phyloP scores from a whole-genome alignment of 2,113 vertebrate species.

The Motacilla tschutschensis region DNA sequence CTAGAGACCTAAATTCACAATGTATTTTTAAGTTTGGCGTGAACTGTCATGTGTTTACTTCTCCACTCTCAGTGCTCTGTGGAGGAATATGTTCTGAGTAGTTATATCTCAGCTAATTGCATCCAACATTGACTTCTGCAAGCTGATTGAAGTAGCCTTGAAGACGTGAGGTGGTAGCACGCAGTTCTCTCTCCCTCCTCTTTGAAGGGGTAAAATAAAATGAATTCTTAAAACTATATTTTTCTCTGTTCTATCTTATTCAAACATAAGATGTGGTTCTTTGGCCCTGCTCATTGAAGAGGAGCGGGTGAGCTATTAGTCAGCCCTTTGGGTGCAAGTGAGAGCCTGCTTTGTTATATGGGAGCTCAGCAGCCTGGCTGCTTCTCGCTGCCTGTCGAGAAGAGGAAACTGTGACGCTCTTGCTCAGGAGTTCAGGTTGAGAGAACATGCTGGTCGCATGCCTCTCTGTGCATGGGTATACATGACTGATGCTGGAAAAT shows the following conservation, averaged over 20 bases:
- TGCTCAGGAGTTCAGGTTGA: constrained; percentile 31
- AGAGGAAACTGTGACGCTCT: background rate
- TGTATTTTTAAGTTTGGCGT: background rate
- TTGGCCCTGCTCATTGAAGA: background rate
- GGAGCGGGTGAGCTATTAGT: background rate
- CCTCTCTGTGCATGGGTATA: background rate
- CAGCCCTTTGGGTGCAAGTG: background rate
- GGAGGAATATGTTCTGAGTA: background rate
- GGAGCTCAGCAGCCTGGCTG: background rate
- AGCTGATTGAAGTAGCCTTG: background rate
- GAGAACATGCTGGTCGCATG: background rate
- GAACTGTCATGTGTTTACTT: background rate
- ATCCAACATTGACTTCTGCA: background rate
- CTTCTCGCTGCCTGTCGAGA: background rate
- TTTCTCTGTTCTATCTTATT: background rate
- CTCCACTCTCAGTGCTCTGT: background rate
- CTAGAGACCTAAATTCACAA: background rate
- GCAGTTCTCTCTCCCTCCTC: background rate
- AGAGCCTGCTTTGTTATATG: background rate
- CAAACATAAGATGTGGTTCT: background rate
- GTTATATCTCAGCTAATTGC: background rate
- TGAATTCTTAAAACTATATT: background rate
- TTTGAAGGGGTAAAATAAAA: background rate
- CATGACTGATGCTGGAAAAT: background rate
- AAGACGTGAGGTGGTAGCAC: background rate